These are phyloP conservation scores for Eupithecia vulgata DNA, from an alignment of 2,888 invertebrate genomes.

Conservation along the genomic window DNA sequence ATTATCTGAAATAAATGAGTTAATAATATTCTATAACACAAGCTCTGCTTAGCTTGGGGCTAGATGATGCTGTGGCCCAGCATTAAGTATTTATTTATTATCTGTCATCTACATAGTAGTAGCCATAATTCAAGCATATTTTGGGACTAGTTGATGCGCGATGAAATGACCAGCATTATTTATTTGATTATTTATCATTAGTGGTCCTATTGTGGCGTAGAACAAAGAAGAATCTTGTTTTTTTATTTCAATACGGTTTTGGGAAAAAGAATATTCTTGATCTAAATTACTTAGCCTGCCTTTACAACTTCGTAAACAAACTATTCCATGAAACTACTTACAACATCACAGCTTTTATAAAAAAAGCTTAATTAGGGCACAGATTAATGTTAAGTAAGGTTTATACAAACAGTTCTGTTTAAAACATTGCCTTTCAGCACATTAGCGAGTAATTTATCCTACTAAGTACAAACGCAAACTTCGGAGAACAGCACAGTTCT, in stretches of 20 bases:
- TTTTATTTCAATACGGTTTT: background rate
- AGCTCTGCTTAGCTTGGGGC: no score
- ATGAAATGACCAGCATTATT: background rate
- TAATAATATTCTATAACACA: no score
- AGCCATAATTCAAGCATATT: background rate
- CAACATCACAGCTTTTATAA: background rate
- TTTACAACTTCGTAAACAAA: background rate
- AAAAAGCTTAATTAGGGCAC: conserved; percentile 1
- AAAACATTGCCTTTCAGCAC: conserved; percentile 33
- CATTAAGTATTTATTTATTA: background rate
- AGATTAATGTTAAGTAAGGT: conserved; percentile 15
- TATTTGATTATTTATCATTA: background rate
- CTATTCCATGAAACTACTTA: background rate
- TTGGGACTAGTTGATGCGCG: background rate
- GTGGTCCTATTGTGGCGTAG: background rate
- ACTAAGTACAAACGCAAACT: conserved; percentile 37
- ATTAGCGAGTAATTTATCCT: conserved; percentile 42
- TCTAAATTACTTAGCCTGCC: background rate
- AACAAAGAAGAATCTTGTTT: background rate
- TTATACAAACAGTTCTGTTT: conserved; percentile 23
- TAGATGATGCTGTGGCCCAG: no score
- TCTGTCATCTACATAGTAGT: background rate
- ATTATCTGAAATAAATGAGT: no score
- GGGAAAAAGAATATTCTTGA: background rate
- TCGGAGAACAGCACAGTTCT: conserved; percentile 35